Evolutionary conservation across 2,797 vertebrate species (phyloP).

Genomic region (Aphelocoma californica): DNA sequence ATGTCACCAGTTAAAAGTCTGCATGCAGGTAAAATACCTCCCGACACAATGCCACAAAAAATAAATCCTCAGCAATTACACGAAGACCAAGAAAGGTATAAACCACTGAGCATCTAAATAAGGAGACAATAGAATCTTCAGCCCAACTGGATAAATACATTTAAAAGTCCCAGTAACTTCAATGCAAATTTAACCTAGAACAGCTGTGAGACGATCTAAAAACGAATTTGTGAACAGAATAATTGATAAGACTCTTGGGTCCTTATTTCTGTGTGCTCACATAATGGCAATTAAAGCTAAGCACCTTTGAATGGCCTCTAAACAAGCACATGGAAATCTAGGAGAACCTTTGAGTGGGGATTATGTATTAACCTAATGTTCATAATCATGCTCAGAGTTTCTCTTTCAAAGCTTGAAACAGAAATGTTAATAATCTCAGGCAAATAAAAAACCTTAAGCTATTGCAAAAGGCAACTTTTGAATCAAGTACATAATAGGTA

Average conservation of each 20-base stretch:
- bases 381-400: slow-evolving; percentile 41
- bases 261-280: slow-evolving; percentile 24
- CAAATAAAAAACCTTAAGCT: slow-evolving; percentile 55
- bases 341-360: slow-evolving; percentile 47
- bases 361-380: slow-evolving; percentile 57
- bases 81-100: background rate
- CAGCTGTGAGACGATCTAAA: background rate
- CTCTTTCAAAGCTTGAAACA: slow-evolving; percentile 51
- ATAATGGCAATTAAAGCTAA: slow-evolving; percentile 63
- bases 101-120: background rate
- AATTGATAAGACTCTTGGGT: slow-evolving; percentile 43
- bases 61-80: background rate
- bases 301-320: slow-evolving; percentile 58
- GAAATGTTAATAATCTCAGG: slow-evolving; percentile 49
- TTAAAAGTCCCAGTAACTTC: background rate
- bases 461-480: slow-evolving; percentile 29
- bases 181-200: background rate
- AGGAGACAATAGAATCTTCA: background rate
- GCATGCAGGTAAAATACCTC: background rate
- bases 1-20: background rate
- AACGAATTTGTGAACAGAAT: slow-evolving; percentile 24
- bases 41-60: background rate
- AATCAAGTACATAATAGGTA: slow-evolving; percentile 45
- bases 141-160: background rate
- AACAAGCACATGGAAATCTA: slow-evolving; percentile 50